Evolutionary conservation across 2,113 vertebrate species (phyloP).

Genomic region (Mandrillus leucophaeus): DNA sequence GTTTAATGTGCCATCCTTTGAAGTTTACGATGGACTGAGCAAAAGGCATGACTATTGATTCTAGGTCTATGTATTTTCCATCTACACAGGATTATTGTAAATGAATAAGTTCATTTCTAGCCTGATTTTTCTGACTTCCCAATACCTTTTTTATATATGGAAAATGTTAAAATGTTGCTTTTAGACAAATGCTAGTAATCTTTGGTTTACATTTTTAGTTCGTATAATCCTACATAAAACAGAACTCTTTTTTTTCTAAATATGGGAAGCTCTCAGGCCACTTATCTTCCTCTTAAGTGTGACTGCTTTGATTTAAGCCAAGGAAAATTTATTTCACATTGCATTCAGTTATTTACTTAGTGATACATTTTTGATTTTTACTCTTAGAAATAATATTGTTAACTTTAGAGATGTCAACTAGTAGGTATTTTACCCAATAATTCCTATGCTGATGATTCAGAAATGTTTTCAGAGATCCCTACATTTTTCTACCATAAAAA

Average conservation of each 20-base stretch:
- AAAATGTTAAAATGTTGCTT: not conserved
- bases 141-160: not conserved
- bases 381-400: not conserved
- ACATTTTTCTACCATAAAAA: not conserved
- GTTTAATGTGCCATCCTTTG: conserved; percentile 56
- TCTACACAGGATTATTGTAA: not conserved
- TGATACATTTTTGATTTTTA: not conserved
- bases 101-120: conserved; percentile 15
- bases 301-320: not conserved
- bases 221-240: not conserved
- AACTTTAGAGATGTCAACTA: not conserved
- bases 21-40: conserved; percentile 42
- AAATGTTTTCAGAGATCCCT: not conserved
- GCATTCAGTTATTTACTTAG: not conserved
- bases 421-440: not conserved
- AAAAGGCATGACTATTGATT: conserved; percentile 34
- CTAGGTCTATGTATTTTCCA: not conserved
- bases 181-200: not conserved
- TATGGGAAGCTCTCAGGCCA: not conserved
- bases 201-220: not conserved
- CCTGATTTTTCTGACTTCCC: not conserved
- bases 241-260: not conserved
- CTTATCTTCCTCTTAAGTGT: not conserved
- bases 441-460: not conserved
- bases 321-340: not conserved